Percentiles rank a stretch among this genome's conserved stretches.
These are phyloP conservation scores for Neoaliturus tenellus DNA, from an alignment of 2,888 invertebrate species.

Conservation along the genomic window DNA sequence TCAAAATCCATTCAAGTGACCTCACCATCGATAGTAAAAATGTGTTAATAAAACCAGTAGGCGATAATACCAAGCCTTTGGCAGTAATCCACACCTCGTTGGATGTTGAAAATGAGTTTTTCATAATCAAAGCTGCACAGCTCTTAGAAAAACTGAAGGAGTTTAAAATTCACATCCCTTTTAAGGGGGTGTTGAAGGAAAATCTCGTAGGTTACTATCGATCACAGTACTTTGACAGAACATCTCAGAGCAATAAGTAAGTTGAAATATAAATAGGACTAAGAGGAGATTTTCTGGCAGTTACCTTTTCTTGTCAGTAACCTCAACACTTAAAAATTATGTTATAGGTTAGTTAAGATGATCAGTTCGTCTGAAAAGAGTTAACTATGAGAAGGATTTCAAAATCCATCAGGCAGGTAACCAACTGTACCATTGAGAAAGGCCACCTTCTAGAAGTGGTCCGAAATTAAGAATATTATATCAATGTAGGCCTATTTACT, in stretches of 20 bases:
- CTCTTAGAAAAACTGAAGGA: slow-evolving; percentile 72
- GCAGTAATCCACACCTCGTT: slow-evolving; percentile 54
- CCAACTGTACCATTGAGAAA: too few species aligned
- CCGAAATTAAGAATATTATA: too few species aligned
- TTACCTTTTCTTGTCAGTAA: too few species aligned
- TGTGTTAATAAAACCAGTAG: slow-evolving; percentile 56
- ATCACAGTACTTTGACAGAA: slow-evolving; percentile 79
- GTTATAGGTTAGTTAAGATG: too few species aligned
- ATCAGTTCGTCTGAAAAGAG: too few species aligned
- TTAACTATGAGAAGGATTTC: too few species aligned
- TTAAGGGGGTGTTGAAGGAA: slow-evolving; percentile 77
- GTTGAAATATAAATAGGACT: too few species aligned
- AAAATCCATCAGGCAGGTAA: too few species aligned
- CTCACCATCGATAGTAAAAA: slow-evolving; percentile 73
- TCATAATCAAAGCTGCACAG: slow-evolving; percentile 75
- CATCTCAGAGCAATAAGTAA: slow-evolving; percentile 72
- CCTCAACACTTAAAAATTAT: too few species aligned
- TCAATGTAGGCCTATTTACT: too few species aligned
- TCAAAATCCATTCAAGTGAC: slow-evolving; percentile 80
- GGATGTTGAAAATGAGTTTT: slow-evolving; percentile 78
- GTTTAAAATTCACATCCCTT: slow-evolving; percentile 78
- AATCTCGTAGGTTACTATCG: slow-evolving; percentile 83
- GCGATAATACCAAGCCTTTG: background rate
- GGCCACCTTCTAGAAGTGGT: too few species aligned
- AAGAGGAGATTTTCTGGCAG: too few species aligned